Conservation (phyloP, 1,140 invertebrate species). For the Matsumurasca onukii region DNA sequence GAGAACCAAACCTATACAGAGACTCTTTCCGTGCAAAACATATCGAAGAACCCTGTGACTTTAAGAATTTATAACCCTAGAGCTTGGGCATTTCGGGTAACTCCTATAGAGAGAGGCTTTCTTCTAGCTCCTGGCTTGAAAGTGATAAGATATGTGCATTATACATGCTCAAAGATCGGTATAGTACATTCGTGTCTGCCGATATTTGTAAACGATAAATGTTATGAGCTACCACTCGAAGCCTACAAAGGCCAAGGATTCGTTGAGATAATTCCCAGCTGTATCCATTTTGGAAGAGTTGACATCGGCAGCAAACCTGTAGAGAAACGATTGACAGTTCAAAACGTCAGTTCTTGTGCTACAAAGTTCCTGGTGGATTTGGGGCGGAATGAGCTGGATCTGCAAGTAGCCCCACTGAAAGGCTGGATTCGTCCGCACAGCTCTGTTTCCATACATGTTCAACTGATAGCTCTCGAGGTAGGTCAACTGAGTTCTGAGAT, state of each 20-base stretch:
- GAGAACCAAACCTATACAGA: neutral
- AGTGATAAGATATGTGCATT: neutral
- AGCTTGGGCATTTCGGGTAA: constrained; percentile 11
- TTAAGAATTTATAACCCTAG: neutral
- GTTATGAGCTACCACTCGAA: neutral
- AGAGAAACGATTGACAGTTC: neutral
- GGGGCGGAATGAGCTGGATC: constrained; percentile 3
- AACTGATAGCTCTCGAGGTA: neutral
- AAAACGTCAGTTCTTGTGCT: neutral
- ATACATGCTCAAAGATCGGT: neutral
- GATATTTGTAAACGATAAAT: constrained; percentile 1
- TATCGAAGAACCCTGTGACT: neutral
- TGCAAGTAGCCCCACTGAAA: neutral
- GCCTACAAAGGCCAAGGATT: constrained; percentile 10
- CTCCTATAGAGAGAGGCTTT: neutral
- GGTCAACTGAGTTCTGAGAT: neutral
- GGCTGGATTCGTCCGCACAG: constrained; percentile 12
- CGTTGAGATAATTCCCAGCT: neutral
- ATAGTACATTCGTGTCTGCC: constrained; percentile 7
- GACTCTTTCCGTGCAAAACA: neutral
- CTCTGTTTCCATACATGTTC: neutral
- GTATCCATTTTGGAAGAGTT: neutral
- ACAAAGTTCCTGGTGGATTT: constrained; percentile 13
- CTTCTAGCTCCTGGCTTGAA: constrained; percentile 7
- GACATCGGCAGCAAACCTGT: constrained; percentile 10